Evolutionary conservation across 2,113 vertebrate species (phyloP), one percentile per base, ranked within the genome.

Genomic region (Mesoclemmys tuberculata): DNA sequence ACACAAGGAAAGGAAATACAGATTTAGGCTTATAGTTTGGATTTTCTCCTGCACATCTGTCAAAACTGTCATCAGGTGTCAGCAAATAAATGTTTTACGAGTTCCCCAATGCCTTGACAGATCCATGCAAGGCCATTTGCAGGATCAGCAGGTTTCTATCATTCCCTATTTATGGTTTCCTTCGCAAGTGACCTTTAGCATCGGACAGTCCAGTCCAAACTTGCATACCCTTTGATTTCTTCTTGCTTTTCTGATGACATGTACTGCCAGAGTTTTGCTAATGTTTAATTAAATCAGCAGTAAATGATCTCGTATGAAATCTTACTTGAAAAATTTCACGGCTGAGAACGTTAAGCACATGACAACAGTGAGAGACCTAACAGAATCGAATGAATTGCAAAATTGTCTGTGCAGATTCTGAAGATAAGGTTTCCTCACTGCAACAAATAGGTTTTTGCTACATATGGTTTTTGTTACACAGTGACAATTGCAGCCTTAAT

Each of bases 401-500:
- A 77, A 46, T 46, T 77, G 46, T 77, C 26, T 44, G 26, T 46
- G 26, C 8, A 14, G 74, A 27, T 77, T 46, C 46, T 77, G 22
- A 27, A 77, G 74, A 27, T 11, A 26, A 74, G 71, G 71, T 75
- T 44, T 44, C 71, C 21, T 75, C 38, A 44, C 71, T 27, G 71
- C 38, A 6, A 44, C 71, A 44, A 26, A 74, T 41, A 26, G 71
- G 3, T 41, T 74, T 75, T 44, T 75, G 21, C 41, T 44, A 44
- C 71, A 44, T 75, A 44, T 75, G 41, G 21, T 21, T 75, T 75
- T 94, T 92, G 94, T 24, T 85, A 2, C 1, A 56, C 78, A 29
- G 24, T 87, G 58, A 6, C 54, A 38, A 3, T 2, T 1, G 0
- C 71, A 38, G 19, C 35, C 58, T 1, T 4, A 90, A 55, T 26